Base-by-base conservation (phyloP, 2,113 vertebrate species). In the Antigone vipio region DNA sequence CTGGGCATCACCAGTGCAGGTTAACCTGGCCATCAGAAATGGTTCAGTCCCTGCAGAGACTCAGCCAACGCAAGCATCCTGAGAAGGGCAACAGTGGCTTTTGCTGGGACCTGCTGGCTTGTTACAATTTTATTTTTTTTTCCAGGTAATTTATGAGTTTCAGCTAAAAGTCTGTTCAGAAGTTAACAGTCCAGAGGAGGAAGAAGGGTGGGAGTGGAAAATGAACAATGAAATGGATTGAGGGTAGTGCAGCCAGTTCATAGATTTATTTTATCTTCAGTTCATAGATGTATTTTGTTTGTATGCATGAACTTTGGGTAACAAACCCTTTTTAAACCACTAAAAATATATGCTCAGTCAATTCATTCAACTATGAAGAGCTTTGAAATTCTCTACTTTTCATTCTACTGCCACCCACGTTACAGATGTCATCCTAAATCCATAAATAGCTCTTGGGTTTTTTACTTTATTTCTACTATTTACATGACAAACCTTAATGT, bases 391-490 rank as follows among this genome's bases (percentile, higher is more conserved):
- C 96, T 98, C 97, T 88, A 11, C 95, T 88, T 95, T 60, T 92
- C 88, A 91, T 76, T 95, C 82, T 84, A 22, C 45, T 69, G 74
- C 94, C 94, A 72, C 96, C 95, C 95, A 97, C 96, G 26, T 62
- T 84, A 86, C 95, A 97, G 95, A 97, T 97, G 96, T 88, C 97
- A 92, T 75, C 60, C 88, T 73, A 81, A 95, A 93, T 29, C 53
- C 95, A 88, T 50, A 88, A 68, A 82, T 93, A 86, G 58, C 74
- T 94, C 40, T 85, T 60, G 15, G 19, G 2, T 19, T 79, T 96
- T 96, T 93, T 94, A 87, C 77, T 92, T 90, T 94, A 88, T 94
- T 95, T 95, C 85, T 56, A 91, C 80, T 95, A 82, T 96, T 96
- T 97, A 89, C 89, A 87, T 76, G 94, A 88, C 59, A 89, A 91